These are phyloP conservation scores for Andrena minutula DNA, from an alignment of 2,888 invertebrate species.

Conservation along the genomic window DNA sequence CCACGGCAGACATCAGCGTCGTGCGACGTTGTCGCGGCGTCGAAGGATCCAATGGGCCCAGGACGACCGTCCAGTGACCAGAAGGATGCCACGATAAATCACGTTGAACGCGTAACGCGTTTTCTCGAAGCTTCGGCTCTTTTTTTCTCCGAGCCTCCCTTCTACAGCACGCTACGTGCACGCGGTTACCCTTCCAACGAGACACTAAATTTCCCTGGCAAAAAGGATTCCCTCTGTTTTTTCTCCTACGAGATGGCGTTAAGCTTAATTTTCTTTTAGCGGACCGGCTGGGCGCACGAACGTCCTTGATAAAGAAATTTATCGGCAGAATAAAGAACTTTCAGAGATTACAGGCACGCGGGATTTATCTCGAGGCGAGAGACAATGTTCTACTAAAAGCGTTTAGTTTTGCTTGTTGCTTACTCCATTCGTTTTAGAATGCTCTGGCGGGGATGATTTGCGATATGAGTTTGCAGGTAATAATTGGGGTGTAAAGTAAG, in stretches of 20 bases:
- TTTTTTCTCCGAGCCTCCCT: constrained; percentile 43
- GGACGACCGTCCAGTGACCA: constrained; percentile 48
- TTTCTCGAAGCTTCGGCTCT: constrained; percentile 36
- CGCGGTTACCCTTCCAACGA: constrained; percentile 50
- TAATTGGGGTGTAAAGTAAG: background rate
- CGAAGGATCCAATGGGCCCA: constrained; percentile 57
- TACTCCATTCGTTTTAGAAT: background rate
- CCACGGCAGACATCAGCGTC: constrained; percentile 36
- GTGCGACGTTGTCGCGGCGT: constrained; percentile 47
- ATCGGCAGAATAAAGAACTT: constrained; percentile 54
- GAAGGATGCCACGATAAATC: constrained; percentile 63
- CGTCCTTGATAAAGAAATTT: constrained; percentile 52
- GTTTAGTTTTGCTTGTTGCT: constrained; percentile 4
- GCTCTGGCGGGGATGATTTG: background rate
- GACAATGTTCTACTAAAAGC: background rate
- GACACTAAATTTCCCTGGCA: constrained; percentile 60
- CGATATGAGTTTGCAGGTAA: background rate
- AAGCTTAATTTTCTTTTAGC: constrained; percentile 60
- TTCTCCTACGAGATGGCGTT: constrained; percentile 48
- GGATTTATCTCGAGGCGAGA: constrained; percentile 28
- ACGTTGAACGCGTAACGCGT: constrained; percentile 61
- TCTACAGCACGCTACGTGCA: constrained; percentile 10
- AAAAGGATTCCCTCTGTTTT: constrained; percentile 44
- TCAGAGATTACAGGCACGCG: constrained; percentile 33
- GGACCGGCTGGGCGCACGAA: constrained; percentile 17